phyloP scores from a whole-genome alignment of 2,888 invertebrate genomes.

The Agrotis segetum region DNA sequence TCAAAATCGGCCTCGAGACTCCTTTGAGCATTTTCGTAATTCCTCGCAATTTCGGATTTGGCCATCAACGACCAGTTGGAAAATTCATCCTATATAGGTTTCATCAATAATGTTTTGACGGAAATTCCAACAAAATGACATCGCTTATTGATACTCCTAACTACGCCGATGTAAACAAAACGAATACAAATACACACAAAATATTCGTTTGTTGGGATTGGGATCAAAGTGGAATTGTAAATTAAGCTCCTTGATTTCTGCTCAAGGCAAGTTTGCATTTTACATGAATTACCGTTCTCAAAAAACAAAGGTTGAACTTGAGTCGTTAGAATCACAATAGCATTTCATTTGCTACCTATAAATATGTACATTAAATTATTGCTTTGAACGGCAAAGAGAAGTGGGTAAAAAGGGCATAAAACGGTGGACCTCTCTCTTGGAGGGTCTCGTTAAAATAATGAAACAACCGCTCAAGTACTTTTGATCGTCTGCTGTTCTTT shows the following conservation, averaged over 20 bases:
- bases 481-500: conserved; percentile 7
- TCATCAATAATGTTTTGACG: neutral
- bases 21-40: too few species aligned
- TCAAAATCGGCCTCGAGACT: too few species aligned
- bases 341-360: conserved; percentile 20
- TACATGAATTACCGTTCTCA: neutral
- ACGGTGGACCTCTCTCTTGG: conserved; percentile 4
- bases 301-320: neutral
- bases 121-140: neutral
- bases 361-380: conserved; percentile 22
- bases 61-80: too few species aligned
- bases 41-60: too few species aligned
- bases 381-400: conserved; percentile 15
- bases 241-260: neutral
- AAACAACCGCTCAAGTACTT: conserved; percentile 16
- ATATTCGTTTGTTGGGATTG: conserved; percentile 1
- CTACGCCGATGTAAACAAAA: neutral
- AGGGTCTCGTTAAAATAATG: conserved; percentile 16
- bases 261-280: neutral
- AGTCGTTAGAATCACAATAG: neutral
- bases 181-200: neutral
- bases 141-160: neutral
- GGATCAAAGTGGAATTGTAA: neutral
- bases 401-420: neutral
- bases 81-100: too few species aligned